phyloP scores from a whole-genome alignment of 1,140 invertebrate genomes.

The Drosophila parabipectinata region DNA sequence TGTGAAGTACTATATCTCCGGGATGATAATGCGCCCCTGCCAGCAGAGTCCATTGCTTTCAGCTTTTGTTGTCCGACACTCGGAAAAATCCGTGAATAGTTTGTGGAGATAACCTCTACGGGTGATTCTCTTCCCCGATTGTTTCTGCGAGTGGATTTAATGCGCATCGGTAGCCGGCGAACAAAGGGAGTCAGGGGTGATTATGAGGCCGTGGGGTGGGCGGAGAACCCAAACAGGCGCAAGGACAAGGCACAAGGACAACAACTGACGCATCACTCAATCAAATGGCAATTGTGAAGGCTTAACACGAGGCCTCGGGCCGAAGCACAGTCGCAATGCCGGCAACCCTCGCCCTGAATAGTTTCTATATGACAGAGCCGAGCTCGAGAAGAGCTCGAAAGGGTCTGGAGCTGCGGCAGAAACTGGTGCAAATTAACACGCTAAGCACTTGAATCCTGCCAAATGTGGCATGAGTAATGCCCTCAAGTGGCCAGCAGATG shows the following conservation, averaged over 20 bases:
- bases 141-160: constrained; percentile 36
- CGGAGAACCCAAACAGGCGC: constrained; percentile 14
- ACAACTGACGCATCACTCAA: constrained; percentile 77
- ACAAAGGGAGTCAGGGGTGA: constrained; percentile 22
- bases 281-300: constrained; percentile 81
- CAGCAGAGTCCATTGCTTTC: constrained; percentile 5
- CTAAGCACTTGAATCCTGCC: constrained; percentile 78
- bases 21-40: constrained; percentile 59
- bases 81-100: not conserved
- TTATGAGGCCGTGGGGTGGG: constrained; percentile 22
- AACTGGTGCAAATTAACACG: constrained; percentile 77
- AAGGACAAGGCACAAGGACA: constrained; percentile 24
- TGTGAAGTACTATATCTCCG: constrained; percentile 30
- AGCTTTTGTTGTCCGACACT: constrained; percentile 21
- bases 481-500: constrained; percentile 76
- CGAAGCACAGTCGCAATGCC: constrained; percentile 8
- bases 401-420: not conserved
- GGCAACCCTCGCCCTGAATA: constrained; percentile 39
- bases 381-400: not conserved
- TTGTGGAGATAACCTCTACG: too few species aligned
- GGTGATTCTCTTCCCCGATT: not conserved
- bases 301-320: constrained; percentile 61
- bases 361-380: not conserved
- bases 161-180: constrained; percentile 40
- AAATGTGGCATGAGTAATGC: constrained; percentile 82